phyloP scores from a whole-genome alignment of 2,797 vertebrate species.

The Pseudomugil gertrudae region DNA sequence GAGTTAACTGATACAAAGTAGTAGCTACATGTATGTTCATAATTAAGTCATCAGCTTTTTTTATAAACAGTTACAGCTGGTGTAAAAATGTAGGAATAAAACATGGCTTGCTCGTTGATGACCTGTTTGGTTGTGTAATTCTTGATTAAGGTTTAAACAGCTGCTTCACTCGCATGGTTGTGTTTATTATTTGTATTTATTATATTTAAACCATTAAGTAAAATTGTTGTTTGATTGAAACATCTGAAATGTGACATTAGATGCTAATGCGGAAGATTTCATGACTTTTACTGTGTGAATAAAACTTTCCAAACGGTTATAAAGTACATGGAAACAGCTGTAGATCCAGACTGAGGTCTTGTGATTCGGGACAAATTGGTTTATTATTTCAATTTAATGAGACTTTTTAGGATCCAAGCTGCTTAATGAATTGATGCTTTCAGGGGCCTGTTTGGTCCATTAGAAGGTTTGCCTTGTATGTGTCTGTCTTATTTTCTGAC shows the following conservation, averaged over 20 bases:
- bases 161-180: no score
- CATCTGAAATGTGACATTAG: no score
- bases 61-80: not conserved
- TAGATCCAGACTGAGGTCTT: slow-evolving; percentile 32
- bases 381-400: slow-evolving; percentile 42
- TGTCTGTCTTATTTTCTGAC: not conserved
- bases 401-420: slow-evolving; percentile 19
- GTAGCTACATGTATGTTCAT: not conserved
- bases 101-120: not conserved
- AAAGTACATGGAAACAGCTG: not conserved
- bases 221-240: not conserved
- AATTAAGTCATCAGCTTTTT: not conserved
- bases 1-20: not conserved
- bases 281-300: slow-evolving; percentile 25
- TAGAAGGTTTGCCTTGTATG: slow-evolving; percentile 9
- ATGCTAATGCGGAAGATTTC: not conserved
- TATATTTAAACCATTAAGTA: not conserved
- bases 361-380: slow-evolving; percentile 55
- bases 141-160: no score
- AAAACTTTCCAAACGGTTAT: not conserved
- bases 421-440: slow-evolving; percentile 47
- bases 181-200: not conserved
- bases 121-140: not conserved
- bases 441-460: not conserved
- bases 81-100: not conserved